Conservation (phyloP, 2,113 vertebrate genomes). For the Heptranchias perlo region DNA sequence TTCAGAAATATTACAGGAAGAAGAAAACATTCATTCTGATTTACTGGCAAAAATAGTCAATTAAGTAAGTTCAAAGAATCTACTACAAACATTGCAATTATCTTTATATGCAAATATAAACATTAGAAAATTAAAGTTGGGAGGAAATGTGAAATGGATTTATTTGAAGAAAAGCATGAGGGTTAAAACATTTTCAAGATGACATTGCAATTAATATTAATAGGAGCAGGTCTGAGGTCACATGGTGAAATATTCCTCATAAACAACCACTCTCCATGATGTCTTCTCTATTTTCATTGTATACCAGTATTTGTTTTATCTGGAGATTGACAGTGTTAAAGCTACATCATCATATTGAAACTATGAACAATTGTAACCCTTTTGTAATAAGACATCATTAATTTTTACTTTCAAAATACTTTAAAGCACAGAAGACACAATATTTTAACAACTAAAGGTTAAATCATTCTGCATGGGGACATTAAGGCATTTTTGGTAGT, state of each 20-base stretch:
- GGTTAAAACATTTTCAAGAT: constrained; percentile 5
- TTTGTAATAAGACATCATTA: background rate
- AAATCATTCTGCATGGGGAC: background rate
- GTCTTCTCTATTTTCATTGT: background rate
- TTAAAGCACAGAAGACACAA: background rate
- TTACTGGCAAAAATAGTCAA: background rate
- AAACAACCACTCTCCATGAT: background rate
- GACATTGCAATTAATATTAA: background rate
- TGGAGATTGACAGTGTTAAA: background rate
- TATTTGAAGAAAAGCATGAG: background rate
- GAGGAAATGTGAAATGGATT: background rate
- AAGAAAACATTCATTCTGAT: background rate
- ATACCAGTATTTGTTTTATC: background rate
- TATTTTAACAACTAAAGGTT: background rate
- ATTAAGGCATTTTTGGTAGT: background rate
- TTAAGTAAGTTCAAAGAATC: no score
- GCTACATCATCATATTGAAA: background rate
- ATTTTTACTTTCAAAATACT: background rate
- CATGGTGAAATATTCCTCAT: background rate
- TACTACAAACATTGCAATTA: background rate
- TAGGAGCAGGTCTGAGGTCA: background rate
- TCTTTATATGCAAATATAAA: background rate
- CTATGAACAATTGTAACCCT: background rate
- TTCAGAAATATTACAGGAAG: background rate
- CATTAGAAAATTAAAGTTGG: background rate